Percentiles rank a stretch among this genome's conserved stretches.
phyloP scores from a whole-genome alignment of 2,113 vertebrate species.

The Ophthalmolycus amberensis region DNA sequence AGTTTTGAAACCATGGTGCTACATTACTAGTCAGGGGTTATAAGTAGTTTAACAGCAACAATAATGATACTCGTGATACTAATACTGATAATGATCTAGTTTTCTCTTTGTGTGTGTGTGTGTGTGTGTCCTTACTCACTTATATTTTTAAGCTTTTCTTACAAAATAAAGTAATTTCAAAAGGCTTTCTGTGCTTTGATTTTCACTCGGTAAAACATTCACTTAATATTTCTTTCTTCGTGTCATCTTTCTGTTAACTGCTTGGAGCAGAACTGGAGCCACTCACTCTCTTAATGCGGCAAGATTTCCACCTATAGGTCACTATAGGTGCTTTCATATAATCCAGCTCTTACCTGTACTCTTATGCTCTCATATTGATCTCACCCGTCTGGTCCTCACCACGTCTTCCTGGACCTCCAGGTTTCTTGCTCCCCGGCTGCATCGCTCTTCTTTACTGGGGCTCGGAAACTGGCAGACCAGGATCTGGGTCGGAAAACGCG shows the following conservation, averaged over 20 bases:
- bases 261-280: not conserved
- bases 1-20: constrained; percentile 68
- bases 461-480: constrained; percentile 74
- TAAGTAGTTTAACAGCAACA: constrained; percentile 63
- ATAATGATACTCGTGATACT: constrained; percentile 78
- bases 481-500: constrained; percentile 81
- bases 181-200: constrained; percentile 71
- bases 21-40: constrained; percentile 44
- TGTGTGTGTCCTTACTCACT: constrained; percentile 68
- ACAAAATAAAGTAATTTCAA: constrained; percentile 82
- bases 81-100: constrained; percentile 72
- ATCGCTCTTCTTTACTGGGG: constrained; percentile 65
- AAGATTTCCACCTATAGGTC: not conserved
- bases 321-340: not conserved
- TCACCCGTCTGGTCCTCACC: constrained; percentile 36
- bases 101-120: constrained; percentile 35
- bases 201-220: constrained; percentile 42
- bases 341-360: constrained; percentile 20
- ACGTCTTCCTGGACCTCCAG: constrained; percentile 76
- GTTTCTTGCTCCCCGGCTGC: constrained; percentile 73
- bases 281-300: not conserved
- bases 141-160: constrained; percentile 67
- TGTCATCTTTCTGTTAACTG: not conserved
- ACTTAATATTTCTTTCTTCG: not conserved
- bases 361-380: not conserved